Base-by-base conservation (phyloP, 1,140 invertebrate genomes). In the Fopius arisanus region DNA sequence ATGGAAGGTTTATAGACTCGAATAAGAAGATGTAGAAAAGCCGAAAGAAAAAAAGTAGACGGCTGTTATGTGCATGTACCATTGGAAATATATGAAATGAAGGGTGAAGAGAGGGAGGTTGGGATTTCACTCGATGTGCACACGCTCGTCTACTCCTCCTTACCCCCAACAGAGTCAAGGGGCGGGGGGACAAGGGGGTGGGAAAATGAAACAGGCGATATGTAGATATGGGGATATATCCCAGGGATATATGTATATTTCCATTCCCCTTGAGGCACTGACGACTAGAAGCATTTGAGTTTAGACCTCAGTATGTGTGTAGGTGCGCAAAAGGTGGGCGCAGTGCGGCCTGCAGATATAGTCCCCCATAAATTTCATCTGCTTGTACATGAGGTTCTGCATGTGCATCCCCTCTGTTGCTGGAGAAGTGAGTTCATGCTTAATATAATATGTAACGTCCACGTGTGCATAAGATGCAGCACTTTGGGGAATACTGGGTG, bases 161-260 rank as follows among this genome's bases (percentile, higher is more conserved):
- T 59, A 48, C 43, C 54, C 19, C 43, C 6, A 3, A 12, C n/a
- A 16, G 43, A 5, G 43, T 3, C 14, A 19, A 16, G 43, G n/a
- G 19, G 43, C n/a, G n/a, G 19, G n/a, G 43, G n/a, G n/a, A n/a
- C n/a, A n/a, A 16, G 1, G 10, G 41, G 16, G 9, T 9, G 3
- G 23, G 54, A 59, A 59, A 59, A 59, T 59, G 54, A 59, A 59
- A 59, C 54, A 59, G 54, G 54, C 54, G 54, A 59, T 59, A 59
- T 59, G 54, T 59, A 59, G 54, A 59, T 59, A 59, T 28, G 54
- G 14, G 54, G 23, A 59, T 59, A 59, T 59, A 59, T 59, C 23
- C 54, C 54, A 59, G 23, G 10, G 54, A 59, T 28, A 59, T 59
- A 59, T 21, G 23, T 59, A 59, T 59, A 59, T 26, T 59, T 59